Conservation (phyloP, 2,797 vertebrate species). For the Tolypeutes matacus region DNA sequence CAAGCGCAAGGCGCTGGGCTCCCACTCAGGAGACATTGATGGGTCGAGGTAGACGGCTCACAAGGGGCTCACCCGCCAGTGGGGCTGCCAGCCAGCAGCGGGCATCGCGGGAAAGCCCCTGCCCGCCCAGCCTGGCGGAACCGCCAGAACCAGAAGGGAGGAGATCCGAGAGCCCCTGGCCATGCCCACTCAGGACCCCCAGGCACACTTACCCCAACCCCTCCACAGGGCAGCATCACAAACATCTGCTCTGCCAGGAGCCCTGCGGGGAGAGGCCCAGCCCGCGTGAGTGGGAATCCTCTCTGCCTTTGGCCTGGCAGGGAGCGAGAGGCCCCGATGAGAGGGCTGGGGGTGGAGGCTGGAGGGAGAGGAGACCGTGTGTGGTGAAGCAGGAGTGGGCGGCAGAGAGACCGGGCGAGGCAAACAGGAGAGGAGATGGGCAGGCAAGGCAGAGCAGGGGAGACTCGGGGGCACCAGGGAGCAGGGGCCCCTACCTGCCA, state of each 20-base stretch:
- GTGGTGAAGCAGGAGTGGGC: not conserved
- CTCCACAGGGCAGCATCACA: constrained; percentile 94
- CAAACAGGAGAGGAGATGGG: not conserved
- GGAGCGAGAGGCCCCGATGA: not conserved
- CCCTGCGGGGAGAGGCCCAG: constrained; percentile 86
- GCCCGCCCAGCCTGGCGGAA: not conserved
- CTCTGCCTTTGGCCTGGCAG: not conserved
- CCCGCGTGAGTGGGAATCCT: not conserved
- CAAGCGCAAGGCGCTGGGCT: not conserved
- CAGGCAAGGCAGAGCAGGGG: fast-evolving
- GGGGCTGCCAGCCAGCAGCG: not conserved
- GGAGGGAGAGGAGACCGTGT: not conserved
- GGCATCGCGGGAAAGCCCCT: constrained; percentile 15
- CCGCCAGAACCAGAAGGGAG: not conserved
- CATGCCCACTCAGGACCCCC: not conserved
- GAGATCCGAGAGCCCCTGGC: not conserved
- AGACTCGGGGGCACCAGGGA: fast-evolving
- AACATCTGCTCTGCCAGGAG: constrained; percentile 93
- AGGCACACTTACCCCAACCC: constrained; percentile 92
- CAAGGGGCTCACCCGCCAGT: not conserved
- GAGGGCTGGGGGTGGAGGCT: not conserved
- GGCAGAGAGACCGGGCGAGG: not conserved
- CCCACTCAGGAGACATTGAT: not conserved
- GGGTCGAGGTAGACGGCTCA: not conserved
- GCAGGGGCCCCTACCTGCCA: constrained; percentile 90